A percentile compares a stretch with the other conserved stretches of the same genome.
Conservation (phyloP, 1,140 invertebrate species). For the Maniola jurtina region DNA sequence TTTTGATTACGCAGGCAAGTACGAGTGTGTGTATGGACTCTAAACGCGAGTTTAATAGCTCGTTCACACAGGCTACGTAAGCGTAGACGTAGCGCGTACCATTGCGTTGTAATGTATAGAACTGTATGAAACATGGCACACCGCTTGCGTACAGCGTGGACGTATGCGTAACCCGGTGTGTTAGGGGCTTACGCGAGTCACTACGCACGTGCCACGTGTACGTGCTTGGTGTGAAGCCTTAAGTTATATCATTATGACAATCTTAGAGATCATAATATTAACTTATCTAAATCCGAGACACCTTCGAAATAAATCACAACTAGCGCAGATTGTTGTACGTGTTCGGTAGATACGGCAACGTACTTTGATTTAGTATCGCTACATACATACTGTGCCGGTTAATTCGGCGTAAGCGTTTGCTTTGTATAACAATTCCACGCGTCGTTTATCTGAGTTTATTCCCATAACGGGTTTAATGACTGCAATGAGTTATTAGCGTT, state of each 20-base stretch:
- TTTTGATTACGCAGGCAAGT: too few species aligned
- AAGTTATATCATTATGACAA: background rate
- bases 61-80: too few species aligned
- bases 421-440: conserved; percentile 28
- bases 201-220: too few species aligned
- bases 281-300: background rate
- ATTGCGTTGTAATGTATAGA: too few species aligned
- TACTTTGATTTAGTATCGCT: conserved; percentile 19
- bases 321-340: conserved; percentile 13
- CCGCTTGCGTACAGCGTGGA: too few species aligned
- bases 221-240: too few species aligned
- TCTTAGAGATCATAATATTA: conserved; percentile 4
- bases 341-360: conserved; percentile 5
- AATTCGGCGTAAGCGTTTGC: conserved; percentile 25
- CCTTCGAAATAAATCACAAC: conserved; percentile 4
- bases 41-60: too few species aligned
- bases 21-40: too few species aligned
- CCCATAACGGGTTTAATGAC: conserved; percentile 24
- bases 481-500: conserved; percentile 8
- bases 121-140: too few species aligned
- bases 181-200: too few species aligned
- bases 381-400: conserved; percentile 17
- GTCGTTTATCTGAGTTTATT: conserved; percentile 23
- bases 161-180: too few species aligned
- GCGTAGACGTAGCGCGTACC: too few species aligned